Evolutionary conservation across 2,113 vertebrate species (phyloP).

Genomic region (Periophthalmodon schlosseri): DNA sequence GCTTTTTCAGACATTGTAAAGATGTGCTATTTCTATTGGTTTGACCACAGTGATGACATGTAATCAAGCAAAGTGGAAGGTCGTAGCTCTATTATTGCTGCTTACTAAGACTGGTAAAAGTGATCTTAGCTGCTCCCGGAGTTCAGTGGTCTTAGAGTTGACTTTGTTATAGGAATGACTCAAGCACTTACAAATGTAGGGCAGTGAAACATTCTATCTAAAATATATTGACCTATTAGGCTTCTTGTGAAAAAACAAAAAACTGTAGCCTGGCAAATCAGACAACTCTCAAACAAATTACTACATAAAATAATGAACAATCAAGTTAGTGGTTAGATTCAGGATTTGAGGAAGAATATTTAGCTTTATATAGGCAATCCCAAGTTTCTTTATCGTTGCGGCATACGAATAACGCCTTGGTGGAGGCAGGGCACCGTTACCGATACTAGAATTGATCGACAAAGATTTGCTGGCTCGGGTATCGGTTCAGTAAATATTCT

Average conservation of each 20-base stretch:
- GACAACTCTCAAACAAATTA: background rate
- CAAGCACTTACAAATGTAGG: conserved; percentile 22
- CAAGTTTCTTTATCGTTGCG: background rate
- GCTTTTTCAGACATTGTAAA: background rate
- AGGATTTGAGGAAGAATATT: background rate
- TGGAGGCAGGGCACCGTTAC: too few species aligned
- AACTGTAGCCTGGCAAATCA: conserved; percentile 1
- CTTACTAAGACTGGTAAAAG: conserved; percentile 8
- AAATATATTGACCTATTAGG: background rate
- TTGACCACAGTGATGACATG: background rate
- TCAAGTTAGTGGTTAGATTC: background rate
- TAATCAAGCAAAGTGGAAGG: conserved; percentile 10
- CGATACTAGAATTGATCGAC: too few species aligned
- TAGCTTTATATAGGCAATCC: background rate
- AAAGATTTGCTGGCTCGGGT: too few species aligned
- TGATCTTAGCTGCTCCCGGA: background rate
- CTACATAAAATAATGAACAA: background rate
- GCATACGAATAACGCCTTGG: background rate
- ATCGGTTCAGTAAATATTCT: too few species aligned
- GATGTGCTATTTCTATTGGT: background rate
- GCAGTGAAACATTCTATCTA: background rate
- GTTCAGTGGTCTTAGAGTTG: background rate
- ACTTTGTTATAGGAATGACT: conserved; percentile 5
- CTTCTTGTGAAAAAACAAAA: background rate
- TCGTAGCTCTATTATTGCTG: conserved; percentile 27